Conservation (phyloP, 2,113 vertebrate genomes). For the Alethe castanea region DNA sequence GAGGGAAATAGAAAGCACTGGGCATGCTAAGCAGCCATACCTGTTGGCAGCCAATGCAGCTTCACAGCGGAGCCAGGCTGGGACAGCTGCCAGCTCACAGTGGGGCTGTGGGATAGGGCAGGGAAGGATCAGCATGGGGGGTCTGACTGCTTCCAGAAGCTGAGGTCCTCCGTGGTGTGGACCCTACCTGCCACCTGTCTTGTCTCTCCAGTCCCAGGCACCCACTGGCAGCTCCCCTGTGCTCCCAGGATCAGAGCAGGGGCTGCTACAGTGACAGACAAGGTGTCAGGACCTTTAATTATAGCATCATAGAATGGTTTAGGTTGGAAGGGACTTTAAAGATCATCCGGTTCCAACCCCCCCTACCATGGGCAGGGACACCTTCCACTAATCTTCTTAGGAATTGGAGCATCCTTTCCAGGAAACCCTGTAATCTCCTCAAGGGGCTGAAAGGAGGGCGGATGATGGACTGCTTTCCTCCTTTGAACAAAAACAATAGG, state of each 20-base stretch:
- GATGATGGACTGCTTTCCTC: neutral
- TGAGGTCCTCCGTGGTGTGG: neutral
- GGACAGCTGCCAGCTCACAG: neutral
- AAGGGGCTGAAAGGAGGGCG: neutral
- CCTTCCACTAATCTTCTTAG: neutral
- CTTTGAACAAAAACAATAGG: neutral
- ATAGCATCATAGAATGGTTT: neutral
- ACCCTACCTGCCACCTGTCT: neutral
- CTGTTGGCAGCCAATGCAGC: neutral
- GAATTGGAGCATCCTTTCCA: neutral
- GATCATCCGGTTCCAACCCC: neutral
- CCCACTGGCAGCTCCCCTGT: accelerated
- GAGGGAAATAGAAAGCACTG: neutral
- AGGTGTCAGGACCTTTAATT: neutral
- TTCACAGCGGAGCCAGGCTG: accelerated
- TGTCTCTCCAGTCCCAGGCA: neutral
- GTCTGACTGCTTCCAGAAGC: neutral
- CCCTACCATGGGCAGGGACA: neutral
- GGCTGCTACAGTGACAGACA: neutral
- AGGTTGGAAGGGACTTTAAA: neutral
- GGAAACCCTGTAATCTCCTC: slow-evolving; percentile 3
- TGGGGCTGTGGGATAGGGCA: neutral
- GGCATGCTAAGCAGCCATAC: neutral
- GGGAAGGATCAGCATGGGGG: neutral
- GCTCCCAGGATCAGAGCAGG: neutral